phyloP scores from a whole-genome alignment of 2,888 invertebrate species.

The Elegia similella region DNA sequence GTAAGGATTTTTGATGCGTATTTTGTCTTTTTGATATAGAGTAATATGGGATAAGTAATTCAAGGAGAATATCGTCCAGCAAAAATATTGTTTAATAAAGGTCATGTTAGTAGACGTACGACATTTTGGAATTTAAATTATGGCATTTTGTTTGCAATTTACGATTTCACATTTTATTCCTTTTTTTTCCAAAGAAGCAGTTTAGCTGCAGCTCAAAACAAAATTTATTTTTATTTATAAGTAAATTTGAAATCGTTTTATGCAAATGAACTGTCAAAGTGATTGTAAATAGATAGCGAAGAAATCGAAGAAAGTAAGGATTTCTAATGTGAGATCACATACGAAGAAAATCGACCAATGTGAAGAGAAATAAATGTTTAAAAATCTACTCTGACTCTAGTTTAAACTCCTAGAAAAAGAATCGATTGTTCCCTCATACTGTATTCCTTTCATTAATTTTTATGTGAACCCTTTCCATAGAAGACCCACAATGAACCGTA shows the following conservation, averaged over 20 bases:
- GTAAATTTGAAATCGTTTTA: slow-evolving; percentile 21
- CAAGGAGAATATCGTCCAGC: slow-evolving; percentile 58
- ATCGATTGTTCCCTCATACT: slow-evolving; percentile 41
- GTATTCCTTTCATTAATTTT: neutral
- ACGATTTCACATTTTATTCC: neutral
- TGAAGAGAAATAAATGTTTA: slow-evolving; percentile 76
- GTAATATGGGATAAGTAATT: slow-evolving; percentile 31
- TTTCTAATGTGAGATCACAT: slow-evolving; percentile 64
- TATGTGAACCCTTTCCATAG: neutral
- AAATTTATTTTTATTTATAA: neutral
- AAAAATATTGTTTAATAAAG: slow-evolving; percentile 34
- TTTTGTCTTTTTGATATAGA: slow-evolving; percentile 66
- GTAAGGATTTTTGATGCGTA: slow-evolving; percentile 75
- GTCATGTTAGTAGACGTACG: slow-evolving; percentile 29
- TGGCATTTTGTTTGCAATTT: neutral
- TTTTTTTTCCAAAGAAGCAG: slow-evolving; percentile 23
- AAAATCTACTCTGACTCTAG: slow-evolving; percentile 56
- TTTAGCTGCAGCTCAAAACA: slow-evolving; percentile 16
- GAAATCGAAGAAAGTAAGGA: slow-evolving; percentile 35
- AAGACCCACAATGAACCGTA: neutral
- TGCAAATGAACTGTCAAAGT: slow-evolving; percentile 31
- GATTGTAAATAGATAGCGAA: slow-evolving; percentile 45
- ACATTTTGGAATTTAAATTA: slow-evolving; percentile 20
- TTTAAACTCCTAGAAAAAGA: slow-evolving; percentile 41
- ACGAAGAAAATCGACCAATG: slow-evolving; percentile 70